Conservation (phyloP, 2,888 invertebrate genomes). For the Bombyx huttoni region DNA sequence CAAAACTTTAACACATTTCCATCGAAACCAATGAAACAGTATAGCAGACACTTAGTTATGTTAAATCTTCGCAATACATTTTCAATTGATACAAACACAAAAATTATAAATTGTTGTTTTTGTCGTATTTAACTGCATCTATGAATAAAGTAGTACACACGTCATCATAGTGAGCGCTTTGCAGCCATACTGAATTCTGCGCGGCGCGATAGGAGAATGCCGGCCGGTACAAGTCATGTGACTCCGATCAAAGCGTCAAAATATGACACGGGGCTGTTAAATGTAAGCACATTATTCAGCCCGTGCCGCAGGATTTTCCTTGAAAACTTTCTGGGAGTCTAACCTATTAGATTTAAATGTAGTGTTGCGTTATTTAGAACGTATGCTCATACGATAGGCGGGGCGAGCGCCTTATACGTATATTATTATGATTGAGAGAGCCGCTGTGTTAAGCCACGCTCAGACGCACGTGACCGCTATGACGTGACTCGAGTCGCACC, state of each 20-base stretch:
- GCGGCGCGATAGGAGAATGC: conserved; percentile 20
- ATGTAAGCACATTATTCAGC: conserved; percentile 27
- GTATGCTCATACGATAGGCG: too few relatives aligned
- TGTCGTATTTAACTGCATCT: conserved; percentile 32
- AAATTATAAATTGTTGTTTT: conserved; percentile 14
- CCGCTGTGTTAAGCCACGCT: conserved; percentile 29
- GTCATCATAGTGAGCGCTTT: conserved; percentile 25
- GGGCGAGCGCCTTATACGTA: too few relatives aligned
- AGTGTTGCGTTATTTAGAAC: too few relatives aligned
- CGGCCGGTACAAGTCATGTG: conserved; percentile 49
- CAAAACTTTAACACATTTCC: conserved; percentile 20
- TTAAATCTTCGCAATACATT: conserved; percentile 39
- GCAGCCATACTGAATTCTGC: conserved; percentile 25
- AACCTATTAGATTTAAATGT: too few relatives aligned
- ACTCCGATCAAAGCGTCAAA: conserved; percentile 33
- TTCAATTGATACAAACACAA: conserved; percentile 18
- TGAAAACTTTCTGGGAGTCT: not conserved
- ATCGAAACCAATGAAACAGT: conserved; percentile 17
- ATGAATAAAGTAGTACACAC: conserved; percentile 17
- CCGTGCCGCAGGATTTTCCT: conserved; percentile 2
- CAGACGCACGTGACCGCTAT: conserved; percentile 40
- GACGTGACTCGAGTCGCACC: conserved; percentile 11
- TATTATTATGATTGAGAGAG: not conserved
- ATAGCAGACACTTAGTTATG: conserved; percentile 18
- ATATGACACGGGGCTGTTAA: conserved; percentile 36